phyloP scores from a whole-genome alignment of 1,140 invertebrate species.

The Nautilus pompilius region DNA sequence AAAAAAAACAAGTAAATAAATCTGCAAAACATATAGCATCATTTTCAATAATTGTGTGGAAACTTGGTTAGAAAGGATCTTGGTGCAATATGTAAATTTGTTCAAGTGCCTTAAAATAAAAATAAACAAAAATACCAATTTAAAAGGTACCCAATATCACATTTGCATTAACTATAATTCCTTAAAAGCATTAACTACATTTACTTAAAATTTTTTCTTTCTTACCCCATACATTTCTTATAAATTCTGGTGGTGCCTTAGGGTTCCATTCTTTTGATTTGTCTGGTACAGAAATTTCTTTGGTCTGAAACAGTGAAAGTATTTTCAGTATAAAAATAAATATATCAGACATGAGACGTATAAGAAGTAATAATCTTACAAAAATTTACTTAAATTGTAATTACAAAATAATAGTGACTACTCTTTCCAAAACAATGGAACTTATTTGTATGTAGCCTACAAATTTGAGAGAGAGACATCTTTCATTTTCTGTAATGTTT shows the following conservation, averaged over 20 bases:
- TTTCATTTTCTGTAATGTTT: no score
- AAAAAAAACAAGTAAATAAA: neutral
- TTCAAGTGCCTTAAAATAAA: no score
- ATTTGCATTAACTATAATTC: neutral
- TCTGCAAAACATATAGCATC: neutral
- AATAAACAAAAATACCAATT: no score
- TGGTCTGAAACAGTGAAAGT: slow-evolving; percentile 63
- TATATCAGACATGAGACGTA: neutral
- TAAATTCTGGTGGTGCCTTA: slow-evolving; percentile 81
- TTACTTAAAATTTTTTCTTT: neutral
- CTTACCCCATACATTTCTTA: slow-evolving; percentile 69
- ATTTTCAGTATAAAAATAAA: neutral
- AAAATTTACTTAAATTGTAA: no score
- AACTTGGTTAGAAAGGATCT: no score
- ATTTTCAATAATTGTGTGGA: neutral
- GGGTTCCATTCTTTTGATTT: slow-evolving; percentile 74
- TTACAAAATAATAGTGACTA: no score
- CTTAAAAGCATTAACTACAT: neutral
- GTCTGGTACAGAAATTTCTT: slow-evolving; percentile 82
- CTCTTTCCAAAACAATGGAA: no score
- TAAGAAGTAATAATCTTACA: neutral
- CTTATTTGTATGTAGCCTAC: no score
- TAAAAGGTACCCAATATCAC: neutral
- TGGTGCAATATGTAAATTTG: no score
- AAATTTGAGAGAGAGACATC: no score